Conservation (phyloP, 1,140 invertebrate species). For the Dysdera silvatica region DNA sequence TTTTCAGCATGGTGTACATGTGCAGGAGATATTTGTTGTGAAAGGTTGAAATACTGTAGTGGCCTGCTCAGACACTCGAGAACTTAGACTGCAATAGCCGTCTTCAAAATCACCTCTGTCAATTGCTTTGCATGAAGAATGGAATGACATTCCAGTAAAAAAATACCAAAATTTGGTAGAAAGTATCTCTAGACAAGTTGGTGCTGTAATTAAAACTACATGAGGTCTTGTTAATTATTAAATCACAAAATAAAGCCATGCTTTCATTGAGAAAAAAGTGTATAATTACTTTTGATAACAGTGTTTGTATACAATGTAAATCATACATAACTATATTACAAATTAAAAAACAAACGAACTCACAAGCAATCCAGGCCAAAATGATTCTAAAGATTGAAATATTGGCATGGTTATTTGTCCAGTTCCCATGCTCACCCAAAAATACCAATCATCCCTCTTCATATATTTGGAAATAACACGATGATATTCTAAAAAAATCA, state of each 20-base stretch:
- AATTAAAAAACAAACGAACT: conserved; percentile 21
- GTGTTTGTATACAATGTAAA: neutral
- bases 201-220: too few species aligned
- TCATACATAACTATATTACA: neutral
- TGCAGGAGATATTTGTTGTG: too few species aligned
- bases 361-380: conserved; percentile 93
- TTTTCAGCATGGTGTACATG: too few species aligned
- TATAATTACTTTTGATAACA: neutral
- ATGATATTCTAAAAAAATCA: conserved; percentile 54
- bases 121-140: too few species aligned
- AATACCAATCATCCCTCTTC: conserved; percentile 69
- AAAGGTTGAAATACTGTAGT: too few species aligned
- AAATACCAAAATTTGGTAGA: too few species aligned
- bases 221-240: neutral
- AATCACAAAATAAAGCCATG: neutral
- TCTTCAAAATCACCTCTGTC: too few species aligned
- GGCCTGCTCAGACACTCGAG: too few species aligned
- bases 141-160: too few species aligned
- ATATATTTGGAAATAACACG: conserved; percentile 76
- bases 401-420: conserved; percentile 91
- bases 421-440: conserved; percentile 52
- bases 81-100: too few species aligned
- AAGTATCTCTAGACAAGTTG: too few species aligned
- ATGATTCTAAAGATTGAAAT: conserved; percentile 96
- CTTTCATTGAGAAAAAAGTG: neutral